Conservation (phyloP, 2,888 invertebrate genomes). For the Trissolcus japonicus region DNA sequence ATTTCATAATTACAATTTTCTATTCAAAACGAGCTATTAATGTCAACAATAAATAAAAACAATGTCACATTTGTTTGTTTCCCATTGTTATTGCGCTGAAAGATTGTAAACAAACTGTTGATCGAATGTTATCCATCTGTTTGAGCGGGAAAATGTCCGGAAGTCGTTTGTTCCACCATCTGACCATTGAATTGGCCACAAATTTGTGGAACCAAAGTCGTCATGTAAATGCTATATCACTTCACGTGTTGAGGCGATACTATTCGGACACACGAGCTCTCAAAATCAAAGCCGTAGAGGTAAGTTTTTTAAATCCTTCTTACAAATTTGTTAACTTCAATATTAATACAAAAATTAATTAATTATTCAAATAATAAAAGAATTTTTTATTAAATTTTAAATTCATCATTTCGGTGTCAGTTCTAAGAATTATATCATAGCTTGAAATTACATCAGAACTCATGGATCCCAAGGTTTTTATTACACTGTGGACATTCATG, state of each 20-base stretch:
- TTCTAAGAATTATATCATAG: too few relatives aligned
- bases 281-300: background rate
- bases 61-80: too few relatives aligned
- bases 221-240: conserved; percentile 1
- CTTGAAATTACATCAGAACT: too few relatives aligned
- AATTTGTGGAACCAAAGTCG: conserved; percentile 11
- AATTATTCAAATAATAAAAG: background rate
- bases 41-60: too few relatives aligned
- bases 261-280: conserved; percentile 2
- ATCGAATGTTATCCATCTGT: background rate
- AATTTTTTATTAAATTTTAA: background rate
- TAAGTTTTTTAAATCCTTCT: background rate
- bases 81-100: too few relatives aligned
- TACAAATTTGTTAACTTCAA: too few relatives aligned
- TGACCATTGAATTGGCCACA: conserved; percentile 9
- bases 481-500: too few relatives aligned
- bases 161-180: conserved; percentile 22
- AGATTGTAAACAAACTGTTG: background rate
- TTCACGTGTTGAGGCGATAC: conserved; percentile 7
- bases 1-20: background rate
- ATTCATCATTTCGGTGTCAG: too few relatives aligned
- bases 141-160: conserved; percentile 29
- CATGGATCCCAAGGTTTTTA: too few relatives aligned
- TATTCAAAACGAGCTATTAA: background rate
- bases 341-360: background rate